Percentiles rank a stretch among this genome's conserved stretches.
These are phyloP conservation scores for Zaprionus vittiger DNA, from an alignment of 1,140 invertebrate species.

Conservation along the genomic window DNA sequence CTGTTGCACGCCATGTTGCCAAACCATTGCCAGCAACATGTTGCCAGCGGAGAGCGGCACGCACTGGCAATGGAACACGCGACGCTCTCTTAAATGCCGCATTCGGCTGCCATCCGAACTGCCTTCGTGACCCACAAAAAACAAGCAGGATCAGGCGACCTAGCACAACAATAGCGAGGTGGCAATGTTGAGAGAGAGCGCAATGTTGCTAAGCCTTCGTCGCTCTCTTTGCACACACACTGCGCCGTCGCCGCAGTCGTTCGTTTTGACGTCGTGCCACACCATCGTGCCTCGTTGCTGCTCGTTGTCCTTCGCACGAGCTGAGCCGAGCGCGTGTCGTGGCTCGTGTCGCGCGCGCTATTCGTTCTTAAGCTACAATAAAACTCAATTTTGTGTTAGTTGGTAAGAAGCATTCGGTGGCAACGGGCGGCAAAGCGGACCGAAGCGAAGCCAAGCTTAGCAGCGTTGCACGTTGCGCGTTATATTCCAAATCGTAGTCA, in stretches of 20 bases:
- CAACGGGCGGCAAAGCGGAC: constrained; percentile 71
- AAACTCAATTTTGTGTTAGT: constrained; percentile 76
- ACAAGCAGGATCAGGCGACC: constrained; percentile 7
- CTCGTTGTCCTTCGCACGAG: neutral
- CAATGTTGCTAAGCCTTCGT: constrained; percentile 30
- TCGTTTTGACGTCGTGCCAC: constrained; percentile 6
- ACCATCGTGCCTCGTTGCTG: too few relatives aligned
- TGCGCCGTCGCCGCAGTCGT: constrained; percentile 24
- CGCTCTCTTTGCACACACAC: constrained; percentile 5
- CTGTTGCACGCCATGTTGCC: constrained; percentile 59
- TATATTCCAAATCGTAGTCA: constrained; percentile 19
- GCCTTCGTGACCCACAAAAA: neutral
- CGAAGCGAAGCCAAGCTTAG: neutral
- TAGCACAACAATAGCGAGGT: constrained; percentile 16
- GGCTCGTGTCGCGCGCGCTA: constrained; percentile 3
- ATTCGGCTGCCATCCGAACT: neutral
- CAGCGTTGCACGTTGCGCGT: constrained; percentile 20
- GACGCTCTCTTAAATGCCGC: constrained; percentile 20
- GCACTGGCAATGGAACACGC: constrained; percentile 51
- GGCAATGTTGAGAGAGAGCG: neutral
- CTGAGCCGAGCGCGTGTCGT: neutral
- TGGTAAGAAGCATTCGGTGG: constrained; percentile 77
- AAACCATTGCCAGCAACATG: constrained; percentile 52
- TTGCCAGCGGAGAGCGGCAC: constrained; percentile 63
- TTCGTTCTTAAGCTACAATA: constrained; percentile 74